Base-by-base conservation (phyloP, 2,797 vertebrate genomes). In the Threskiornis aethiopicus region DNA sequence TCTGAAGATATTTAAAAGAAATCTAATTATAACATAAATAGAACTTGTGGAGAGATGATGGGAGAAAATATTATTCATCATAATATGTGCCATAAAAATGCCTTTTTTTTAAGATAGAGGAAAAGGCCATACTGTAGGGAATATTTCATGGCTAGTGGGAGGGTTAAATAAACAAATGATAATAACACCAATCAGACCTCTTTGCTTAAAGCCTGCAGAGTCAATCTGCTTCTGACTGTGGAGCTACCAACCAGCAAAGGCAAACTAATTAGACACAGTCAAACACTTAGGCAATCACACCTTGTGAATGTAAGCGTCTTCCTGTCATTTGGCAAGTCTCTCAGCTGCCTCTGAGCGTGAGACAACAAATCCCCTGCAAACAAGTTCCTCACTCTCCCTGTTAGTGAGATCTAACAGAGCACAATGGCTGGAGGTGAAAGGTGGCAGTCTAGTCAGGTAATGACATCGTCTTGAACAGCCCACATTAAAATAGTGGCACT, bases 261-360 rank as follows among this genome's bases (percentile, higher is more conserved):
- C 98, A 98, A 99, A 98, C 98, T 99, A 99, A 99, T 99, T 99
- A 99, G 99, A 99, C 98, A 97, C 98, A 98, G 98, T 98, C 99
- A 98, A 99, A 99, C 99, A 99, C 98, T 98, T 98, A 98, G 98
- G 98, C 98, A 98, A 98, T 99, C 98, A 98, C 99, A 99, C 98
- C 99, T 99, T 98, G 98, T 96, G 99, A 98, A 98, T 98, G 97
- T 98, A 98, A 98, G 97, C 97, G 89, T 98, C 99, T 99, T 99
- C 99, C 98, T 99, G 99, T 99, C 99, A 99, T 98, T 99, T 98
- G 98, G 97, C 98, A 98, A 98, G 98, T 98, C 99, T 99, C 98
- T 98, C 99, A 93, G 98, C 98, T 98, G 99, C 98, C 98, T 98
- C 96, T 58, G 98, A 99, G 98, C 99, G 98, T 98, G 98, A 98